Percentiles rank a stretch among this genome's conserved stretches.
phyloP scores from a whole-genome alignment of 1,140 invertebrate species.

The Pygmarrhopalites habei region DNA sequence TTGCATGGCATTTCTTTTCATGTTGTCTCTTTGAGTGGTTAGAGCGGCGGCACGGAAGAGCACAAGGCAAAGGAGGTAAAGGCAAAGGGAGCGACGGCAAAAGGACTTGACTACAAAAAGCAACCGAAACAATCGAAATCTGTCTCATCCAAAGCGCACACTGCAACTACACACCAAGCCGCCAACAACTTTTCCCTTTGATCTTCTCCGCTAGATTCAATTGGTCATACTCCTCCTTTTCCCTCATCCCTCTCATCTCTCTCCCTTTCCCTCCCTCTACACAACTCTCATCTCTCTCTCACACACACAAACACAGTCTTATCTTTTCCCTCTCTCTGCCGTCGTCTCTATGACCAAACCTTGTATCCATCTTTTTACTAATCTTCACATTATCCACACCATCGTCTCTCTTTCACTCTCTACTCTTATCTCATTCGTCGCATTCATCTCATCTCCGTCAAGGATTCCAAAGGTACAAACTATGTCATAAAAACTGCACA shows the following conservation, averaged over 20 bases:
- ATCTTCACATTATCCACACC: constrained; percentile 3
- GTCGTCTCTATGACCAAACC: background rate
- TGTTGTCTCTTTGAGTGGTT: constrained; percentile 33
- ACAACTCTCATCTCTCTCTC: too few relatives aligned
- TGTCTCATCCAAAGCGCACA: constrained; percentile 16
- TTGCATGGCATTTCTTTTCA: constrained; percentile 26
- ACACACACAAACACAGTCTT: too few relatives aligned
- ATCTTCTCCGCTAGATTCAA: constrained; percentile 38
- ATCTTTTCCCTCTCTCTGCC: background rate
- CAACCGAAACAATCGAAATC: constrained; percentile 34
- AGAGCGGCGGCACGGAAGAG: constrained; percentile 27
- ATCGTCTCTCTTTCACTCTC: background rate
- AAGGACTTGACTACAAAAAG: constrained; percentile 25
- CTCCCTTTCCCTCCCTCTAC: constrained; percentile 8
- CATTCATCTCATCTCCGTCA: background rate
- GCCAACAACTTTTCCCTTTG: constrained; percentile 34
- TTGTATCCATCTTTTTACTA: background rate
- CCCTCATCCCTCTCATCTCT: background rate
- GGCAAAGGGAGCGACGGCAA: background rate
- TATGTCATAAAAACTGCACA: too few relatives aligned
- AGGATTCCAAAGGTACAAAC: too few relatives aligned
- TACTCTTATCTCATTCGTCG: background rate
- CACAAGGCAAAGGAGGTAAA: constrained; percentile 13
- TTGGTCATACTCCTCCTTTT: constrained; percentile 38
- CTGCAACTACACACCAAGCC: constrained; percentile 18